These are phyloP conservation scores for Pituophis catenifer DNA, from an alignment of 2,113 vertebrate species.

Conservation along the genomic window DNA sequence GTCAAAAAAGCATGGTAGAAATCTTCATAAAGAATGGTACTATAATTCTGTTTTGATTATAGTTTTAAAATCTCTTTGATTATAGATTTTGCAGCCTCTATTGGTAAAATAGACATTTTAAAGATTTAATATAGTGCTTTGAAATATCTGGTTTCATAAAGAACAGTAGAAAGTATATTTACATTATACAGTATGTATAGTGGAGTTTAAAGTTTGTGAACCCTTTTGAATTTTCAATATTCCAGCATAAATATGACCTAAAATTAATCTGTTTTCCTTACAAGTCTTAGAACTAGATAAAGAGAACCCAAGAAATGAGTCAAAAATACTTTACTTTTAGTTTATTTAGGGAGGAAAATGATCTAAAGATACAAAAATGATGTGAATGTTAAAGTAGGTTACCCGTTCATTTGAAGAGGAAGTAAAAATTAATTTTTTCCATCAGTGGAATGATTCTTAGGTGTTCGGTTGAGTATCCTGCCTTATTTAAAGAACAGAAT, in stretches of 20 bases:
- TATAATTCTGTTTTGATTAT: constrained; percentile 1
- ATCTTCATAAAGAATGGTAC: background rate
- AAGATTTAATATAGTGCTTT: background rate
- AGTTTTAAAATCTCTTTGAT: constrained; percentile 11
- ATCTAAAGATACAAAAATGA: background rate
- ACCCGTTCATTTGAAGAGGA: background rate
- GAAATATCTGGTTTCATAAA: background rate
- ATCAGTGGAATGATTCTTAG: background rate
- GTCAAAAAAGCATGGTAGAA: background rate
- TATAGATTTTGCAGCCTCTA: background rate
- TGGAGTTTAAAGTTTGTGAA: background rate
- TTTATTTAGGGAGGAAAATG: background rate
- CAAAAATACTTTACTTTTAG: background rate
- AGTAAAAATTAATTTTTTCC: background rate
- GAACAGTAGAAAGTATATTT: background rate
- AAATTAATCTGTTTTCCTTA: background rate
- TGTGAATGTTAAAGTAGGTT: background rate
- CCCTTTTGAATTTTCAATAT: background rate
- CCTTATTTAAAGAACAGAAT: background rate
- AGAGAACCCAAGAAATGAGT: background rate
- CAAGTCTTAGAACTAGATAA: background rate
- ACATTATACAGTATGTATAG: background rate
- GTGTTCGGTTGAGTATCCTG: background rate
- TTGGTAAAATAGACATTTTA: background rate
- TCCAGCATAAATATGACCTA: background rate